Evolutionary conservation across 2,113 vertebrate species (phyloP).

Genomic region (Anoura caudifer): DNA sequence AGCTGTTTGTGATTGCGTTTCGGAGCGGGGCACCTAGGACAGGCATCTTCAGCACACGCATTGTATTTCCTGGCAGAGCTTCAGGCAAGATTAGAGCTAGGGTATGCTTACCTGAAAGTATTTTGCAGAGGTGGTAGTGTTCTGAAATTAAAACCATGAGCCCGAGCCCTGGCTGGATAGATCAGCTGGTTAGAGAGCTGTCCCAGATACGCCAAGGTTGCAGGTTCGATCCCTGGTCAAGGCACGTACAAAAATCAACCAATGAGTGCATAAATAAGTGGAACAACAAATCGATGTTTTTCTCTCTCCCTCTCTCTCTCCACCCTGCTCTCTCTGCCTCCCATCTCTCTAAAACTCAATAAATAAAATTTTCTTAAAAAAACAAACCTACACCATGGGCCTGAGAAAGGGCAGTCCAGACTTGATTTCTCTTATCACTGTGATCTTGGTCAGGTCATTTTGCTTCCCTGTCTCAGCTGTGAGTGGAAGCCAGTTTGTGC

Average conservation of each 20-base stretch:
- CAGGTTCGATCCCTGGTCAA: too few relatives aligned
- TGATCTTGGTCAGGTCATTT: not conserved
- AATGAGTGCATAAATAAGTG: too few relatives aligned
- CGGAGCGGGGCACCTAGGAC: too few relatives aligned
- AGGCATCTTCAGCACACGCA: accelerated
- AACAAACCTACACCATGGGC: accelerated
- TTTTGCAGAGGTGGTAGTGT: not conserved
- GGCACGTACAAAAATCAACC: too few relatives aligned
- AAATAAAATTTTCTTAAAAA: too few relatives aligned
- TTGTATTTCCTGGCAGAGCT: not conserved
- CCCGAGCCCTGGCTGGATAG: not conserved
- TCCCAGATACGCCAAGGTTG: too few relatives aligned
- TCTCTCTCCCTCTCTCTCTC: too few relatives aligned
- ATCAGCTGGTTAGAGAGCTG: too few relatives aligned
- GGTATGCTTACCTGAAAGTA: not conserved
- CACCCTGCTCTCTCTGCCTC: too few relatives aligned
- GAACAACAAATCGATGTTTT: too few relatives aligned
- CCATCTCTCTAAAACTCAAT: too few relatives aligned
- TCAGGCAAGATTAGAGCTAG: not conserved
- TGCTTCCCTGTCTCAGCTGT: not conserved
- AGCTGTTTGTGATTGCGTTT: not conserved
- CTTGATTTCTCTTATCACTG: not conserved
- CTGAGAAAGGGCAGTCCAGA: not conserved
- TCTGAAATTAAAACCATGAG: not conserved
- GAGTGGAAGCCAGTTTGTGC: not conserved